Evolutionary conservation across 2,113 vertebrate species (phyloP).

Genomic region (Irena cyanogastra): DNA sequence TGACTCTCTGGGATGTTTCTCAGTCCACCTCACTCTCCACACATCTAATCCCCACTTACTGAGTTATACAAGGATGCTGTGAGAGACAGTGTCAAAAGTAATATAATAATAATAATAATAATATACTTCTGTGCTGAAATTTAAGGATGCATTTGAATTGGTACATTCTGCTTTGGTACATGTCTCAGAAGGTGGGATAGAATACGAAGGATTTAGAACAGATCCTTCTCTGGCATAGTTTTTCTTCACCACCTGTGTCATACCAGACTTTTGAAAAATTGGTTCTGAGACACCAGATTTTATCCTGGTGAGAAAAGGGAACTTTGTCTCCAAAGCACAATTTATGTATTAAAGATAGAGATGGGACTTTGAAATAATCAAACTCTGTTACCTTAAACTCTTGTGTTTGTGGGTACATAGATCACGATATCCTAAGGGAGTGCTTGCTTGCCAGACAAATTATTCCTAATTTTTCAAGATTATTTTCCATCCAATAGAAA

Average conservation of each 20-base stretch:
- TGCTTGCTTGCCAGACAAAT: background rate
- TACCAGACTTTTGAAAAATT: background rate
- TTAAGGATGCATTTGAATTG: background rate
- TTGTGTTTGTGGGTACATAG: background rate
- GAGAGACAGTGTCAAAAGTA: background rate
- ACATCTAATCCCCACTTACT: background rate
- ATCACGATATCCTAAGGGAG: background rate
- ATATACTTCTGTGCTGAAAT: background rate
- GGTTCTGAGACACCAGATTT: background rate
- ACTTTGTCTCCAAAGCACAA: background rate
- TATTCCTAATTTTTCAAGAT: background rate
- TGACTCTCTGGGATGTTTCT: background rate
- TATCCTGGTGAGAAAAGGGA: background rate
- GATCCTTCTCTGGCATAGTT: background rate
- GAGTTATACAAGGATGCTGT: background rate
- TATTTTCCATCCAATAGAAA: background rate
- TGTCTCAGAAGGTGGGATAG: background rate
- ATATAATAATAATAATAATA: background rate
- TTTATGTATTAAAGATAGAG: background rate
- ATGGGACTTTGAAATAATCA: background rate
- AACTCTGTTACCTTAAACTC: background rate
- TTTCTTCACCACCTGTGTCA: background rate
- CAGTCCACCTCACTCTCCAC: background rate
- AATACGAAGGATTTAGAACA: background rate
- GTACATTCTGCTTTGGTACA: background rate